Base-by-base conservation (phyloP, 2,797 vertebrate genomes). In the Monodelphis domestica region DNA sequence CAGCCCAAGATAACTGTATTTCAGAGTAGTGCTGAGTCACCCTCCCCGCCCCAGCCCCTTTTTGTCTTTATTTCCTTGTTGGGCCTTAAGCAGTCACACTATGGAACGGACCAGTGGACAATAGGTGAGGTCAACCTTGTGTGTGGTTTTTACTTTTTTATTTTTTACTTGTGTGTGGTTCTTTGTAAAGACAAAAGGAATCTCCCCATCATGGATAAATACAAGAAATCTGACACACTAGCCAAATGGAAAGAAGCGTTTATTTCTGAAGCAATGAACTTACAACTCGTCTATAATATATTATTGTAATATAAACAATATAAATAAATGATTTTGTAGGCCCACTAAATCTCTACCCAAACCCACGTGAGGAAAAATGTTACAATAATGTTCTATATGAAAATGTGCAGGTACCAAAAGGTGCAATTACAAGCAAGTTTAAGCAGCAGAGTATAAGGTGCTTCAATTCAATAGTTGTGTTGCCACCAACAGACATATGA, bases 361-460 rank as follows among this genome's bases (percentile, higher is more conserved):
- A 97, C 98, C 96, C 97, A 98, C 96, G 94, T 94, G 96, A 98
- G 98, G 98, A 96, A 98, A 97, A 98, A 97, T 93, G 97, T 96
- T 97, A 97, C 95, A 97, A 97, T 95, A 98, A 98, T 95, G 97
- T 91, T 98, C 97, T 96, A 93, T 97, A 97, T 98, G 98, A 98
- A 98, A 97, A 97, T 98, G 98, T 98, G 98, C 98, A 97, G 98
- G 89, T 98, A 98, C 98, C 98, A 98, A 98, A 97, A 98, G 98
- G 98, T 98, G 98, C 98, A 98, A 98, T 98, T 98, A 98, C 98
- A 98, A 98, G 98, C 98, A 98, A 98, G 91, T 98, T 97, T 98
- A 98, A 98, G 98, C 98, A 98, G 98, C 98, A 98, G 98, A 98
- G 94, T 97, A 98, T 98, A 98, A 98, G 98, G 98, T 98, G 98